Base-by-base conservation (phyloP, 2,888 invertebrate genomes). In the Polietes domitor region DNA sequence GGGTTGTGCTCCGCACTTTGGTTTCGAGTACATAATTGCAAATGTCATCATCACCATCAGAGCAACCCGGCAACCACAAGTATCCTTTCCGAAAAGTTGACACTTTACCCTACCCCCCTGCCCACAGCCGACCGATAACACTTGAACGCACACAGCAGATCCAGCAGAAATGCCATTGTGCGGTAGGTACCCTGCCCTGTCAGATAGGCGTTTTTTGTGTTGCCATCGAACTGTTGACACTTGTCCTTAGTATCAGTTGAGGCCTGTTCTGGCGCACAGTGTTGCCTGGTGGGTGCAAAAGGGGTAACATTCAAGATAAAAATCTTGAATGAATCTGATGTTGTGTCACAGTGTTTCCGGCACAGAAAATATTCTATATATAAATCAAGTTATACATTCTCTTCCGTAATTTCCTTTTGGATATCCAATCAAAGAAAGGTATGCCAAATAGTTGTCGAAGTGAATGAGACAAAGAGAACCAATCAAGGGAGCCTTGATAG, bases 41-140 rank as follows among this genome's bases (percentile, higher is more conserved):
- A 77, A 43, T 77, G 19, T 77, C 77, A 77, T 77, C 68, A 68
- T 68, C 32, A 53, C 1, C 76, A 76, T 68, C 37, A 76, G n/a
- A n/a, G n/a, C n/a, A n/a, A n/a, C n/a, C n/a, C n/a, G n/a, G 15
- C 76, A 76, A 32, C 32, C 75, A 24, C 37, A 68, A 55, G 65
- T 19, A 76, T 37, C 65, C 26, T 63, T 47, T 50, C 50, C 28
- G 75, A 32, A 73, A 73, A 17, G 32, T 37, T 55, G 63, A 19
- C 32, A 47, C 63, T 10, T 12, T 28, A 37, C 41, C 47, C n/a
- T n/a, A n/a, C n/a, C n/a, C n/a, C n/a, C n/a, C n/a, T n/a, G n/a
- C n/a, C n/a, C n/a, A n/a, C n/a, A n/a, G n/a, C 17, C 47, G 5
- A 47, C 17, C 12, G 17, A 41, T 43, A 10, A 21, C 24, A 24